These are phyloP conservation scores for Temnothorax curvispinosus DNA, from an alignment of 1,140 invertebrate genomes.

Conservation along the genomic window DNA sequence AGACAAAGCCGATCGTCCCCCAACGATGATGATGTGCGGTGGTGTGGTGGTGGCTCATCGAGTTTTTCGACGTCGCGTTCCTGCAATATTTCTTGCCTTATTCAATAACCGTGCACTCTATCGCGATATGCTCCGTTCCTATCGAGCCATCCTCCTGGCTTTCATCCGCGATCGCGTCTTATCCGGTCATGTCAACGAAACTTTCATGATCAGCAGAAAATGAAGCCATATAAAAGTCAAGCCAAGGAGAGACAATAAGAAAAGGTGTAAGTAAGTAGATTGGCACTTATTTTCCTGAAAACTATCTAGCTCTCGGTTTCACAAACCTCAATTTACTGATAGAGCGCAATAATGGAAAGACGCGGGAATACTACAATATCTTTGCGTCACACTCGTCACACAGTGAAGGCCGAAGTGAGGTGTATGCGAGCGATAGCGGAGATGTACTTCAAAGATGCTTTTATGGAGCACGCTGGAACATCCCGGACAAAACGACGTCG, in stretches of 20 bases:
- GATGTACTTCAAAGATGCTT: conserved; percentile 22
- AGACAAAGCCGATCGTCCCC: conserved; percentile 37
- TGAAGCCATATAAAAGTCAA: neutral
- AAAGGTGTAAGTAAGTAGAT: neutral
- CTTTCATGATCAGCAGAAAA: conserved; percentile 43
- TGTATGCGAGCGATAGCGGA: conserved; percentile 2
- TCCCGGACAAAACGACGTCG: conserved; percentile 1
- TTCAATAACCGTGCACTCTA: conserved; percentile 43
- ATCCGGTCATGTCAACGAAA: conserved; percentile 37
- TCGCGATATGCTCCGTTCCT: neutral
- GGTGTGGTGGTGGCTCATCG: conserved; percentile 11
- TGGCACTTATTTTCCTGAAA: neutral
- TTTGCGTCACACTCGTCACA: neutral
- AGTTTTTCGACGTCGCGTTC: conserved; percentile 56
- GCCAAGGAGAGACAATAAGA: neutral
- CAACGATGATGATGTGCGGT: neutral
- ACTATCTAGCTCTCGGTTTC: neutral
- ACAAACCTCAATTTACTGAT: conserved; percentile 41
- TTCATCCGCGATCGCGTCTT: conserved; percentile 8
- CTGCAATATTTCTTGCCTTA: conserved; percentile 23
- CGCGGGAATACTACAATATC: neutral
- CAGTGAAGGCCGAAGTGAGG: neutral
- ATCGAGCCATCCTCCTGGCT: neutral
- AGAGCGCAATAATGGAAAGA: neutral
- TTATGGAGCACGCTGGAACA: neutral